Conservation (phyloP, 2,888 invertebrate genomes). For the Heliconius charithonia region DNA sequence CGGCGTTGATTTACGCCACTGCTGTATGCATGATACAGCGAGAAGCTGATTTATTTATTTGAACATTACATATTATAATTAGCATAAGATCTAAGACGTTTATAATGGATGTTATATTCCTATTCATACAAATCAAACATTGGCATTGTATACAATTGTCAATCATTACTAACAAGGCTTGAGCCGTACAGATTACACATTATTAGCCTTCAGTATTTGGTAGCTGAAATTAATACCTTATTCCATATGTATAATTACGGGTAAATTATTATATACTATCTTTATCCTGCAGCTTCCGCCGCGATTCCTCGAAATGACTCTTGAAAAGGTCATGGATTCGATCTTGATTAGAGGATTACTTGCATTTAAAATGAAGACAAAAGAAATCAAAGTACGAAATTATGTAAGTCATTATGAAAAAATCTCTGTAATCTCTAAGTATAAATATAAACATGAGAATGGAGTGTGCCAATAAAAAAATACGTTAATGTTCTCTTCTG, state of each 20-base stretch:
- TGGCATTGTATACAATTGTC: constrained; percentile 8
- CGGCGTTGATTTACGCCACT: too few species aligned
- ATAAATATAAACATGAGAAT: too few species aligned
- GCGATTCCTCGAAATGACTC: too few species aligned
- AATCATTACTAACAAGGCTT: constrained; percentile 4
- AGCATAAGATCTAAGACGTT: background rate
- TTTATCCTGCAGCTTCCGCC: background rate
- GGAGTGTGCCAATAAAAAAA: too few species aligned
- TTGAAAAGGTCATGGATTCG: too few species aligned
- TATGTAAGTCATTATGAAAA: background rate
- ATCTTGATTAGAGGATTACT: background rate
- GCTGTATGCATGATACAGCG: too few species aligned
- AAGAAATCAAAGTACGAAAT: background rate
- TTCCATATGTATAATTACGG: background rate
- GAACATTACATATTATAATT: background rate
- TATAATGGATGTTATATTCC: background rate
- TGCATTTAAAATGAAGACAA: background rate
- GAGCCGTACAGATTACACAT: constrained; percentile 6
- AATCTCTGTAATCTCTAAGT: background rate
- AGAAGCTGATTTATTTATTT: too few species aligned
- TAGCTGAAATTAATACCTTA: constrained; percentile 4
- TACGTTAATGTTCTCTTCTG: too few species aligned
- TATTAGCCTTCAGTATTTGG: constrained; percentile 1
- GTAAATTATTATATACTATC: background rate
- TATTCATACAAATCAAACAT: background rate